Conservation (phyloP, 2,113 vertebrate genomes). For the Grantiella picta region DNA sequence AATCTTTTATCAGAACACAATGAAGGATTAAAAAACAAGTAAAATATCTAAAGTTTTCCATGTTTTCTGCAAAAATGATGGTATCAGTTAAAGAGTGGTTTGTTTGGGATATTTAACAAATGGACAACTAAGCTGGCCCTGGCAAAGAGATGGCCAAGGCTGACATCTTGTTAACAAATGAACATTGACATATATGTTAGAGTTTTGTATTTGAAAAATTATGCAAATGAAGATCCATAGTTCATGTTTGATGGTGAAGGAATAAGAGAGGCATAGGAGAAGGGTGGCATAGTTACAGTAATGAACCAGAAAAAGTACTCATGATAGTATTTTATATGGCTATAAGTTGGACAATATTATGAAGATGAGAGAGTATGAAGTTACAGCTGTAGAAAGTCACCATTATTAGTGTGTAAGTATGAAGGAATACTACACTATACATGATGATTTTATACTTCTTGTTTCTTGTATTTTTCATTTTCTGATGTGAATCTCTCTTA, state of each 20-base stretch:
- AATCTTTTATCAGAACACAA: not conserved
- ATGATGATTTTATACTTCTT: not conserved
- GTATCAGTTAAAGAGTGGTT: not conserved
- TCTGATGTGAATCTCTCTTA: not conserved
- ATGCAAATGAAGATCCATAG: not conserved
- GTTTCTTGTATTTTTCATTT: not conserved
- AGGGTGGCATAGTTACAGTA: not conserved
- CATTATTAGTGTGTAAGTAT: not conserved
- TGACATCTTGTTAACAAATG: not conserved
- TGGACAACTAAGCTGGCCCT: not conserved
- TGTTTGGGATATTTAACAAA: not conserved
- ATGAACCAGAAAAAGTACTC: not conserved
- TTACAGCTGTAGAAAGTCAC: not conserved
- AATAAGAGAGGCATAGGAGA: not conserved
- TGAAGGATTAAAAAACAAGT: not conserved
- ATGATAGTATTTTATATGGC: not conserved
- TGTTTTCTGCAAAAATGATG: not conserved
- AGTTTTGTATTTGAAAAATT: not conserved
- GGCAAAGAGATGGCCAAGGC: not conserved
- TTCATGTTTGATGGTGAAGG: not conserved
- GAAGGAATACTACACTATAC: not conserved
- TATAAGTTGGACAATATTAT: not conserved
- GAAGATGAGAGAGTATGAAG: not conserved
- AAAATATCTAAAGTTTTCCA: not conserved
- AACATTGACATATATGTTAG: not conserved